phyloP scores from a whole-genome alignment of 2,888 invertebrate species.

The Leptothorax acervorum region DNA sequence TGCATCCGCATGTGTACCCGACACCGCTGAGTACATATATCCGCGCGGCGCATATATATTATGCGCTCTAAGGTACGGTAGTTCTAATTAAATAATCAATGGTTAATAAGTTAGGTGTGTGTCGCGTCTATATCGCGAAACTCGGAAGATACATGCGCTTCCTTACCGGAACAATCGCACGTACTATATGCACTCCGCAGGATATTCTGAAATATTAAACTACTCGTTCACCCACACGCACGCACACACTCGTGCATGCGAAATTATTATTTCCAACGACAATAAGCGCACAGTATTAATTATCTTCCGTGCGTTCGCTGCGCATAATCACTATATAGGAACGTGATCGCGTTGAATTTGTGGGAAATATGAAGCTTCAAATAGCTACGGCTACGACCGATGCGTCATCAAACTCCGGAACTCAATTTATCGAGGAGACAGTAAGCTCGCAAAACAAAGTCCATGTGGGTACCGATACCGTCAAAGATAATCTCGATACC shows the following conservation, averaged over 20 bases:
- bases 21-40: constrained; percentile 41
- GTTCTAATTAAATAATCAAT: constrained; percentile 65
- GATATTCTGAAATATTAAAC: constrained; percentile 19
- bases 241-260: no score
- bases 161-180: not conserved
- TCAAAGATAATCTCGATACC: constrained; percentile 70
- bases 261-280: constrained; percentile 37
- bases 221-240: not conserved
- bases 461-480: constrained; percentile 62
- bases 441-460: constrained; percentile 73
- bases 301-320: constrained; percentile 1
- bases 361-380: constrained; percentile 35
- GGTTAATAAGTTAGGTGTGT: constrained; percentile 49
- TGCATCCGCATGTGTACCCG: constrained; percentile 9
- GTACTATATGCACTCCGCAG: not conserved
- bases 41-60: not conserved
- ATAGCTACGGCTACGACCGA: constrained; percentile 26
- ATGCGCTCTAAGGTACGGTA: not conserved
- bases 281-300: constrained; percentile 13
- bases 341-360: constrained; percentile 34
- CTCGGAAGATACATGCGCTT: constrained; percentile 9
- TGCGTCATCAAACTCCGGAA: constrained; percentile 61
- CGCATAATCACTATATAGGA: constrained; percentile 16
- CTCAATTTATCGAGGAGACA: constrained; percentile 68
- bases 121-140: constrained; percentile 33